Percentiles rank a stretch among this genome's conserved stretches.
Conservation (phyloP, 1,140 invertebrate species). For the Drosophila sturtevanti region DNA sequence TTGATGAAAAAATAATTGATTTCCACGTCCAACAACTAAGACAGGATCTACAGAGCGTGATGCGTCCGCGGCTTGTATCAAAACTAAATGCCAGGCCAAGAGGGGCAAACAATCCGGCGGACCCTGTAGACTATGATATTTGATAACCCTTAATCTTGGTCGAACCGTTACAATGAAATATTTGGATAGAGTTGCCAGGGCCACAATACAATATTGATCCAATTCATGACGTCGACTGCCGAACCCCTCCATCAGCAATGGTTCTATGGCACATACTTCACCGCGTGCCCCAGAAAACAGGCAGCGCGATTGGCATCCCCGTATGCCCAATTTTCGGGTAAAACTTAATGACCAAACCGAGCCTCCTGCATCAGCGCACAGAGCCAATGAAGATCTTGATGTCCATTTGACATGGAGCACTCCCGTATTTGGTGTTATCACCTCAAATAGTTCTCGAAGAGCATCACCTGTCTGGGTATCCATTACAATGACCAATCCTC, state of each 20-base stretch:
- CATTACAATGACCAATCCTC: conserved; percentile 93
- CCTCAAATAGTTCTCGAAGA: conserved; percentile 91
- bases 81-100: conserved; percentile 95
- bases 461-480: conserved; percentile 91
- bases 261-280: conserved; percentile 94
- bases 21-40: conserved; percentile 92
- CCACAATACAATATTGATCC: conserved; percentile 90
- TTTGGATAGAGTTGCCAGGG: conserved; percentile 96
- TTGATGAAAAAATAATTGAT: conserved; percentile 90
- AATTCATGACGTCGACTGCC: conserved; percentile 88
- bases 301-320: conserved; percentile 94
- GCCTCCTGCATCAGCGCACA: conserved; percentile 97
- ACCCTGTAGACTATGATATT: conserved; percentile 84
- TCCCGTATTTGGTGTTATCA: conserved; percentile 93
- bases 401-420: conserved; percentile 93
- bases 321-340: conserved; percentile 93
- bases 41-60: conserved; percentile 91
- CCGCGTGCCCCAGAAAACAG: conserved; percentile 96
- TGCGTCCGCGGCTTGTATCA: conserved; percentile 90
- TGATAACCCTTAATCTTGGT: conserved; percentile 86
- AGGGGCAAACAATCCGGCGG: conserved; percentile 90
- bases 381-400: conserved; percentile 85
- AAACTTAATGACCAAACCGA: conserved; percentile 98
- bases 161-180: conserved; percentile 93
- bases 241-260: conserved; percentile 87